Conservation (phyloP, 2,888 invertebrate species). For the Lottia gigantea region DNA sequence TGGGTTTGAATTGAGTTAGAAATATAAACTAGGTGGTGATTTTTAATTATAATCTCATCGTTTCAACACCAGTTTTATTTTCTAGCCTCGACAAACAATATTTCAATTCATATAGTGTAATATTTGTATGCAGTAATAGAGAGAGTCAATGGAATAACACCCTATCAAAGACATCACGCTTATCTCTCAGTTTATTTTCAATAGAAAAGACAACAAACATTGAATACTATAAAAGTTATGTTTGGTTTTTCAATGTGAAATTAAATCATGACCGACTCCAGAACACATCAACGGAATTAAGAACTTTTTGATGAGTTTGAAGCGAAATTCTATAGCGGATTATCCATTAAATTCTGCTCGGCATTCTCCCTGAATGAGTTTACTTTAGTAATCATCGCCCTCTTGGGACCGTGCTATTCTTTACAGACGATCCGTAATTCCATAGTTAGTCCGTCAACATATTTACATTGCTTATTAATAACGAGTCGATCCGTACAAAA, state of each 20-base stretch:
- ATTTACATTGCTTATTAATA: not conserved
- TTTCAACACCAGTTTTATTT: no score
- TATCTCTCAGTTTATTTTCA: no score
- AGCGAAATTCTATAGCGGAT: not conserved
- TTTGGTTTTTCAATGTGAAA: slow-evolving; percentile 1
- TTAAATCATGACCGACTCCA: not conserved
- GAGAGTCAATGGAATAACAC: no score
- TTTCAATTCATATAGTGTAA: no score
- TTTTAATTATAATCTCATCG: no score
- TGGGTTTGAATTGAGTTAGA: no score
- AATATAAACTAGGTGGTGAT: no score
- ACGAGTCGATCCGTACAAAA: not conserved
- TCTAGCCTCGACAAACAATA: no score
- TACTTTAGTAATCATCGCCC: slow-evolving; percentile 7
- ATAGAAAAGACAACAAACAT: not conserved
- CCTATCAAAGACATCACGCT: no score
- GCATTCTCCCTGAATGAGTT: not conserved
- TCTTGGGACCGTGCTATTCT: not conserved
- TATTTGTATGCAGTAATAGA: no score
- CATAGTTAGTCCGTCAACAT: not conserved
- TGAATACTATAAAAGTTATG: not conserved
- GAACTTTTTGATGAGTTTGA: not conserved
- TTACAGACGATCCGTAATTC: not conserved
- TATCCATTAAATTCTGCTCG: slow-evolving; percentile 1
- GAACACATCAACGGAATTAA: not conserved